Base-by-base conservation (phyloP, 1,140 invertebrate genomes). In the Drosophila miranda region DNA sequence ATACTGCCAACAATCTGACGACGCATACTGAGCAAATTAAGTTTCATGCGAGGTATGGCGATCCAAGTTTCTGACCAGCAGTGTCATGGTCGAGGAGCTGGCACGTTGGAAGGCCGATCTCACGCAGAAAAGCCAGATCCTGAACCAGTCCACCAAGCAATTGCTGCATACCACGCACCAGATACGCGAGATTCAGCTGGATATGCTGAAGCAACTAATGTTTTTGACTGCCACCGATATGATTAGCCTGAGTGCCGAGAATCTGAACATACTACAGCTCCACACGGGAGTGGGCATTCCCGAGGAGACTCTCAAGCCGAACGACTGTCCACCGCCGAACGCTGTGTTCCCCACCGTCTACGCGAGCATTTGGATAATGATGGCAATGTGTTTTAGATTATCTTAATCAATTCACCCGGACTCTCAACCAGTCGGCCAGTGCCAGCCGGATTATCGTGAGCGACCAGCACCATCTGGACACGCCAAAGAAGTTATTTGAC, bases 41-140 rank as follows among this genome's bases (percentile, higher is more conserved):
- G 90, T 97, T 95, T 93, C 91, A 98, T 21, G 96, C 91, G 97
- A 99, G 92, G 96, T 98, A 54, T 98, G 97, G 97, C 94, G 97
- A 67, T 98, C 96, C 81, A 98, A 98, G 94, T 99, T 97, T 92
- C 92, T 98, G 75, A 97, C 97, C 21, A 97, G 96, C 93, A 98
- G 96, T 90, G 94, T 98, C 53, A 96, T 98, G 95, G 95, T 97
- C 7, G 97, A 98, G 91, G 96, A 98, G 92, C 91, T 98, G 66
- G 96, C 96, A 2, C 93, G 94, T 58, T 97, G 96, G 93, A 97
- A 97, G 91, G 95, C 95, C 56, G 93, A 94, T 67, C 91, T 97
- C 13, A 94, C 93, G n/a, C 94, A 95, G 70, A 94, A 95, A 89
- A 95, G 95, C 51, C 94, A 94, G 48, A 95, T 96, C 80, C 92